phyloP scores from a whole-genome alignment of 2,113 vertebrate genomes.

The Corapipo altera region DNA sequence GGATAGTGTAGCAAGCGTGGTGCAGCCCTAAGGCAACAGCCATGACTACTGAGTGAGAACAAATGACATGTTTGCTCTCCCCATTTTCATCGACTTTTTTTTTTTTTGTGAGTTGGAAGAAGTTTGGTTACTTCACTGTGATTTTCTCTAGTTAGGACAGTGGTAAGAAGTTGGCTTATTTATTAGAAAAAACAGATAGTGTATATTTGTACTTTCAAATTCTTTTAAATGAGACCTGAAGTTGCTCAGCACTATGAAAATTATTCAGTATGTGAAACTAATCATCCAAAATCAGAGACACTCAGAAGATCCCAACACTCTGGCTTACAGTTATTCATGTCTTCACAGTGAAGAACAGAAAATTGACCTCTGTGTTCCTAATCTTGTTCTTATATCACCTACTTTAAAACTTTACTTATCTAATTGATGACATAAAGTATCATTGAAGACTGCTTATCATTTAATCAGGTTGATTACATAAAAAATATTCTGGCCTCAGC shows the following conservation, averaged over 20 bases:
- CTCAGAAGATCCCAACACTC: background rate
- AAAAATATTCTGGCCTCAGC: background rate
- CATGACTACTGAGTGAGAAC: background rate
- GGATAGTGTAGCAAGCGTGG: background rate
- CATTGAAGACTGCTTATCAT: background rate
- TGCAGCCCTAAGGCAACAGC: background rate
- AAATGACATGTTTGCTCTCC: background rate
- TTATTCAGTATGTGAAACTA: background rate
- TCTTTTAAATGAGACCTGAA: background rate
- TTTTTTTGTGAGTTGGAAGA: background rate
- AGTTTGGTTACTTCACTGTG: background rate
- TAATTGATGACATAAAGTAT: constrained; percentile 12
- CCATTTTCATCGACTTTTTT: background rate
- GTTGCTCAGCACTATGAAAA: background rate
- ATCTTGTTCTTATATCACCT: background rate
- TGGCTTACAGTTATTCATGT: background rate
- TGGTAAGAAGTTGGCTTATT: background rate
- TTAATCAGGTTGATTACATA: constrained; percentile 45
- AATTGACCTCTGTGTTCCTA: background rate
- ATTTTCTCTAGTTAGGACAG: background rate
- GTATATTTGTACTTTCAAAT: background rate
- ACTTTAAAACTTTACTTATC: constrained; percentile 16
- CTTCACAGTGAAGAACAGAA: background rate
- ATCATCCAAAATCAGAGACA: background rate
- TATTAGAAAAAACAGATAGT: background rate